phyloP scores from a whole-genome alignment of 2,888 invertebrate species.

The Aspidiotus destructor region DNA sequence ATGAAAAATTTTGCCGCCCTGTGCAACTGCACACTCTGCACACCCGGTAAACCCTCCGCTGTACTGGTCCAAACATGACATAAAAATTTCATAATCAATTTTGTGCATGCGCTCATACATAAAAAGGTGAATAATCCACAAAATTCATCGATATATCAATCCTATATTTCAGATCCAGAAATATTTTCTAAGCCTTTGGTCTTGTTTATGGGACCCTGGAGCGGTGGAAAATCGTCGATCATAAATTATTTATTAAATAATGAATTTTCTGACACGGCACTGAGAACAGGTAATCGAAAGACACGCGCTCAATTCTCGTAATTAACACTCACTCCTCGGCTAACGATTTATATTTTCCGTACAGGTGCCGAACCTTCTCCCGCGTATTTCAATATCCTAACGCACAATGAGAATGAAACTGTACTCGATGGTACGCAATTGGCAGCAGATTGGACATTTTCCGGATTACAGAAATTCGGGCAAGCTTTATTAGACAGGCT shows the following conservation, averaged over 20 bases:
- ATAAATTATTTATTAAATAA: slow-evolving; percentile 84
- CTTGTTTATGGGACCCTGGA: slow-evolving; percentile 92
- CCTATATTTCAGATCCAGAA: slow-evolving; percentile 61
- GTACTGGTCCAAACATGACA: too few species aligned
- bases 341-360: not conserved
- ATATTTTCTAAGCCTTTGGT: slow-evolving; percentile 88
- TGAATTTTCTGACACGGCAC: slow-evolving; percentile 69
- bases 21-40: too few species aligned
- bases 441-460: slow-evolving; percentile 90
- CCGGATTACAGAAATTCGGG: slow-evolving; percentile 88
- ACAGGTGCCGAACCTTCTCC: slow-evolving; percentile 87
- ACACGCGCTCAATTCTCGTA: too few species aligned
- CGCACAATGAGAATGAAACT: slow-evolving; percentile 77
- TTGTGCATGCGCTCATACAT: too few species aligned
- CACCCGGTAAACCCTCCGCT: too few species aligned
- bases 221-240: slow-evolving; percentile 89
- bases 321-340: not conserved
- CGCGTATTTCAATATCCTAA: slow-evolving; percentile 82
- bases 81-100: too few species aligned
- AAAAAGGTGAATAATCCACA: too few species aligned
- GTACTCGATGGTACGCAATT: slow-evolving; percentile 83
- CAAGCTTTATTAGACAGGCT: slow-evolving; percentile 83
- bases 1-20: too few species aligned
- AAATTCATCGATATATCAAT: not conserved
- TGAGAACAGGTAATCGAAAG: slow-evolving; percentile 64